Evolutionary conservation across 2,113 vertebrate species (phyloP).

Genomic region (Syngnathus scovelli): DNA sequence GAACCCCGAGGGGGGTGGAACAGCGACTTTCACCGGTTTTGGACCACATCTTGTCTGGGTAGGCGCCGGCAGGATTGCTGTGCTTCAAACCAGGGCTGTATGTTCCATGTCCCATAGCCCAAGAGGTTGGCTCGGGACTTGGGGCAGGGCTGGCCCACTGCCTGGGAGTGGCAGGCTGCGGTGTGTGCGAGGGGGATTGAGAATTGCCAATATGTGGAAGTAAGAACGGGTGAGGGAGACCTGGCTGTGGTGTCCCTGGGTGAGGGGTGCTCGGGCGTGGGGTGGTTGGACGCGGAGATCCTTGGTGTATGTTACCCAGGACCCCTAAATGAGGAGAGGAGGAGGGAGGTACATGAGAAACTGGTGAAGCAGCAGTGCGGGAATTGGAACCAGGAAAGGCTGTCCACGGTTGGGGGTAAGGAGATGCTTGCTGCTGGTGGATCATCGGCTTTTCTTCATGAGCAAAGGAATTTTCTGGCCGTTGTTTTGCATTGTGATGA

Average conservation of each 20-base stretch:
- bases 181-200: slow-evolving; percentile 47
- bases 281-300: slow-evolving; percentile 20
- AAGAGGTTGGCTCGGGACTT: slow-evolving; percentile 68
- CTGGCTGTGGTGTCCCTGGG: slow-evolving; percentile 42
- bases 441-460: slow-evolving; percentile 66
- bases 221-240: slow-evolving; percentile 1
- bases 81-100: slow-evolving; percentile 72
- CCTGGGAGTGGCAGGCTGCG: slow-evolving; percentile 50
- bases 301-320: slow-evolving; percentile 43
- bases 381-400: slow-evolving; percentile 52
- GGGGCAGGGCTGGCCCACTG: slow-evolving; percentile 66
- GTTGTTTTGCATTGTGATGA: slow-evolving; percentile 50
- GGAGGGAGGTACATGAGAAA: slow-evolving; percentile 49
- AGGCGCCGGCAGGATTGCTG: slow-evolving; percentile 68
- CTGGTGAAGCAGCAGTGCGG: slow-evolving; percentile 54
- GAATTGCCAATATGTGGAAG: slow-evolving; percentile 27
- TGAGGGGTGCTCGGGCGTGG: slow-evolving; percentile 40
- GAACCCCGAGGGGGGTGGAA: slow-evolving; percentile 72
- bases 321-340: slow-evolving; percentile 55
- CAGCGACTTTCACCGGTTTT: slow-evolving; percentile 78
- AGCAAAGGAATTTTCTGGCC: slow-evolving; percentile 54
- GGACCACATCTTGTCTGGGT: slow-evolving; percentile 71
- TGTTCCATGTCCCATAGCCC: slow-evolving; percentile 59
- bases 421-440: slow-evolving; percentile 61
- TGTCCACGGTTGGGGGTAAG: slow-evolving; percentile 64